phyloP scores from a whole-genome alignment of 2,888 invertebrate genomes.

The Drymonia ruficornis region DNA sequence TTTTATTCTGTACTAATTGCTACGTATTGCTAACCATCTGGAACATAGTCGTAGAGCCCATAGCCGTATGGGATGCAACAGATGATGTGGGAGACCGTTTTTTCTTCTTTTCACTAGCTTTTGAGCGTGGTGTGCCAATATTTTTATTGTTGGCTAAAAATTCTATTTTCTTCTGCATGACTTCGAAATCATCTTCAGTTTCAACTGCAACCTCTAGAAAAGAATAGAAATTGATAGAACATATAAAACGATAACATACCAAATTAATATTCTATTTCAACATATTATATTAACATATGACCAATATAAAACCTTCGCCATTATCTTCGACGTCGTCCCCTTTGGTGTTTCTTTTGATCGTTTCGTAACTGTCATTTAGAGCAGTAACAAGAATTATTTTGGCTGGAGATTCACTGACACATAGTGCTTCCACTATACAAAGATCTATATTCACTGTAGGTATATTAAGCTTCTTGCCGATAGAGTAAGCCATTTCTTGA shows the following conservation, averaged over 20 bases:
- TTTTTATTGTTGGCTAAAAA: slow-evolving; percentile 57
- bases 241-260: background rate
- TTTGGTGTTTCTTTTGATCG: slow-evolving; percentile 38
- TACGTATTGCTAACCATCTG: slow-evolving; percentile 52
- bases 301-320: slow-evolving; percentile 47
- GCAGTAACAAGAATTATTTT: slow-evolving; percentile 50
- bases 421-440: slow-evolving; percentile 76
- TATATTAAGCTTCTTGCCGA: slow-evolving; percentile 70
- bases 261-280: background rate
- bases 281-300: background rate
- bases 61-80: slow-evolving; percentile 50
- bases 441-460: slow-evolving; percentile 80
- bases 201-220: slow-evolving; percentile 52
- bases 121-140: slow-evolving; percentile 64
- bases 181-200: slow-evolving; percentile 61
- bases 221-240: background rate
- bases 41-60: slow-evolving; percentile 70
- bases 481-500: slow-evolving; percentile 70
- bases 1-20: background rate
- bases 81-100: slow-evolving; percentile 60
- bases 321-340: slow-evolving; percentile 41
- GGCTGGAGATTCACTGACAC: slow-evolving; percentile 52
- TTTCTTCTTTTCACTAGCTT: slow-evolving; percentile 67
- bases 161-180: slow-evolving; percentile 61
- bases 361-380: slow-evolving; percentile 62